Percentiles rank a stretch among this genome's conserved stretches.
These are phyloP conservation scores for Hippocampus kuda DNA, from an alignment of 2,797 vertebrate species.

Conservation along the genomic window DNA sequence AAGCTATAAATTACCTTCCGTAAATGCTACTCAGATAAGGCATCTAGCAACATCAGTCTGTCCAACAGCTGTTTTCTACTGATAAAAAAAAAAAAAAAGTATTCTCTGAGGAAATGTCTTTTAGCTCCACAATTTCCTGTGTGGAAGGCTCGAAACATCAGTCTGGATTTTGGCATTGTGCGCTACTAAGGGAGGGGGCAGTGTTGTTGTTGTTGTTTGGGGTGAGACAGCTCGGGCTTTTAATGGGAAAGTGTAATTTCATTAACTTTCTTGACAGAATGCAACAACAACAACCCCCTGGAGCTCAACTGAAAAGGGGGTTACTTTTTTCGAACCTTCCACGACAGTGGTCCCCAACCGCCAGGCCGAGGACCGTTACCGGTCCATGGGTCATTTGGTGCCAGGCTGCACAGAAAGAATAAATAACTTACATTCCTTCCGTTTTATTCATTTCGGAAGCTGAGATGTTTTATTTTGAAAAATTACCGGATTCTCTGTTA, in stretches of 20 bases:
- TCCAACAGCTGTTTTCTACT: slow-evolving; percentile 15
- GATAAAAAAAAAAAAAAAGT: slow-evolving; percentile 10
- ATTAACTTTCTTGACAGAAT: background rate
- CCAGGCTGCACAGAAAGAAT: too few relatives aligned
- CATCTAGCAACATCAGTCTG: background rate
- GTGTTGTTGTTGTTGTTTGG: background rate
- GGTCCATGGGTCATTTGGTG: too few relatives aligned
- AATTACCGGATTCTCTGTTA: too few relatives aligned
- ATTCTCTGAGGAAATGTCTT: slow-evolving; percentile 7
- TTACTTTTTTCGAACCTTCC: too few relatives aligned
- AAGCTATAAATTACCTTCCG: background rate
- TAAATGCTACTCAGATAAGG: background rate
- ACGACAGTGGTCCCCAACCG: too few relatives aligned
- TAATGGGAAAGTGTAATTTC: background rate
- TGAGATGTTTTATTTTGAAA: too few relatives aligned
- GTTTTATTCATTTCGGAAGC: too few relatives aligned
- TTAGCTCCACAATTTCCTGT: slow-evolving; percentile 32
- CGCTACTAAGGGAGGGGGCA: background rate
- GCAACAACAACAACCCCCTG: background rate
- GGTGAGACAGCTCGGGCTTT: background rate
- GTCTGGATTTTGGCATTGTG: background rate
- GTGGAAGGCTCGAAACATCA: slow-evolving; percentile 6
- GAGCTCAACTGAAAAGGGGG: background rate
- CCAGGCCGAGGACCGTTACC: too few relatives aligned
- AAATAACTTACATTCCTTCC: too few relatives aligned